Evolutionary conservation across 2,797 vertebrate species (phyloP), one percentile per base, ranked within the genome.

Genomic region (Sebastes hubbsi): DNA sequence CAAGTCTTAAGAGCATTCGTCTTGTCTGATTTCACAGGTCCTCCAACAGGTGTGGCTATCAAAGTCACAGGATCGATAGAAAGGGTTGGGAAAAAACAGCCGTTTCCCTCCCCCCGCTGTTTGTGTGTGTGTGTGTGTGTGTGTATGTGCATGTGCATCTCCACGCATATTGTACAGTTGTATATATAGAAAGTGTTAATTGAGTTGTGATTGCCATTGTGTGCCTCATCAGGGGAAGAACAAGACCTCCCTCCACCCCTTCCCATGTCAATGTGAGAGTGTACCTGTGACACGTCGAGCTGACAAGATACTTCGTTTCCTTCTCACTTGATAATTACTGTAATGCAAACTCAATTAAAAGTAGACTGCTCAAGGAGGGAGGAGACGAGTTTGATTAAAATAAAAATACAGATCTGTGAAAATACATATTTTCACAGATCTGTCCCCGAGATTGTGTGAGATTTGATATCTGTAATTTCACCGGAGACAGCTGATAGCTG

Each of bases 121-220:
- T 87, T 91, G 79, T 87, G 80, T 29, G 60, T 46, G 70, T 56
- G 36, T 2, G 12, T 56, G 22, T 22, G 22, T 22, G 36, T 2
- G 12, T 38, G 46, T 42, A 46, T 49, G 70, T 5, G 22, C 6
- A 12, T 18, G 30, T 24, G 36, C 49, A 77, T 77, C 58, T 86
- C 60, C 69, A 60, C 73, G 69, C 77, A 14, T 67, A 66, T 67
- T 71, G 73, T 68, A 77, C 78, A 75, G 87, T 82, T 94, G 92
- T 95, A 96, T 94, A 95, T 95, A 94, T 93, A 94, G 93, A 93
- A 95, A 90, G 95, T 95, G 95, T 94, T 95, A 95, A 96, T 96
- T 96, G 92, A 94, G 92, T 90, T 88, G 91, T 85, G 91, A 93
- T 91, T 95, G 93, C 88, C 91, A 89, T 95, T 95, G 92, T 95